A percentile compares a stretch with the other conserved stretches of the same genome.
Conservation (phyloP, 2,113 vertebrate species). For the Cynoglossus semilaevis region DNA sequence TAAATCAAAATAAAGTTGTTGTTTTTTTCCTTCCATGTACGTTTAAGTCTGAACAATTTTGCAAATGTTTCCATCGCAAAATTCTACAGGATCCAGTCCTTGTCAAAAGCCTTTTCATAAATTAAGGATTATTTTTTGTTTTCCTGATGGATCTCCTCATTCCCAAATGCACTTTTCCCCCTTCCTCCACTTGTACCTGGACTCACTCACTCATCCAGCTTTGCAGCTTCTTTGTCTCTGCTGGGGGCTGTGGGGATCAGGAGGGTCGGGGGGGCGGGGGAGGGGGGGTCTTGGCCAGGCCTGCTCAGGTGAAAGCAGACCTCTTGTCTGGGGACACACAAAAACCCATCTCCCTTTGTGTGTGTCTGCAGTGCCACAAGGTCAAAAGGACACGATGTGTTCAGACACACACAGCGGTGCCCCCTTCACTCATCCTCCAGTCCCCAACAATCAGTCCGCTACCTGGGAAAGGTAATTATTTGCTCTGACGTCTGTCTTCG, state of each 20-base stretch:
- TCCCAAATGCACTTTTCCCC: conserved; percentile 12
- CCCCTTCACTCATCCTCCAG: conserved; percentile 63
- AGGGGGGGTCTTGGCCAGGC: conserved; percentile 30
- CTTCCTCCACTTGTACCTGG: conserved; percentile 41
- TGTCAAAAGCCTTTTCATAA: too few relatives aligned
- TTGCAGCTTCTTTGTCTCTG: conserved; percentile 57
- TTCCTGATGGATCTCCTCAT: too few relatives aligned
- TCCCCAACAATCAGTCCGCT: conserved; percentile 55
- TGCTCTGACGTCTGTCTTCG: conserved; percentile 64
- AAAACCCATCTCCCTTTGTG: conserved; percentile 65
- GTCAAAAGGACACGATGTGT: conserved; percentile 68
- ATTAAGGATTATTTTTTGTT: too few relatives aligned
- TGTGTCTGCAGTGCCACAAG: conserved; percentile 57
- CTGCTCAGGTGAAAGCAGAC: conserved; percentile 71
- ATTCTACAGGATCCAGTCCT: too few relatives aligned
- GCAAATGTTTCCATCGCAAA: too few relatives aligned
- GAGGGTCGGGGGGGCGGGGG: too few relatives aligned
- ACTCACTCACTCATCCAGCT: conserved; percentile 62
- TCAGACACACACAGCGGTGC: conserved; percentile 35
- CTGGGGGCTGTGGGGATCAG: too few relatives aligned
- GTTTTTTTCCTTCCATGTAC: too few relatives aligned
- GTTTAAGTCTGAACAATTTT: too few relatives aligned
- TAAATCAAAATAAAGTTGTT: too few relatives aligned
- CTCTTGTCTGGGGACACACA: conserved; percentile 72
- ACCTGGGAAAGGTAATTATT: conserved; percentile 75